Evolutionary conservation across 2,113 vertebrate genomes (phyloP), one percentile per base, ranked within the genome.

Genomic region (Sturnus vulgaris): DNA sequence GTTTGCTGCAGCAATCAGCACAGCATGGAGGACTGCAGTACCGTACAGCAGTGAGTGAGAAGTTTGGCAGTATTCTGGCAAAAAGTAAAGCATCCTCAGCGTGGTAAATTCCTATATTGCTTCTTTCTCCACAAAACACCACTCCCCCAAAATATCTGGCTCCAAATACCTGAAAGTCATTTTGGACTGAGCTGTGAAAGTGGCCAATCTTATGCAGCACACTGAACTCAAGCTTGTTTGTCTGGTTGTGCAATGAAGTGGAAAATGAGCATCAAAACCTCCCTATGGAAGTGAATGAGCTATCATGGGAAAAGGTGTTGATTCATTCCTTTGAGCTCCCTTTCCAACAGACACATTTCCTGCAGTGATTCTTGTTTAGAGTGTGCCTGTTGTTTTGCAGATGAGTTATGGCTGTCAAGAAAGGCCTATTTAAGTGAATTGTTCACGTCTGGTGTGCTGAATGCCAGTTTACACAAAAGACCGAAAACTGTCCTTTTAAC

Each of bases 401-500:
- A 88, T 83, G 92, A 96, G 72, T 86, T 94, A 78, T 24, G 53
- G 90, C 93, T 97, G 87, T 94, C 92, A 88, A 12, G 82, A 93
- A 83, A 24, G 56, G 82, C 69, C 82, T 83, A 30, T 80, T 94
- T 92, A 88, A 87, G 75, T 81, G 90, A 93, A 77, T 78, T 78
- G 85, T 88, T 94, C 81, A 28, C 1, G 7, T 71, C 79, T 90
- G n/a, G 37, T 46, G 23, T 83, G 83, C 60, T 83, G 82, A 86
- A 70, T 49, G 64, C 60, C 39, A 33, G 68, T 78, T 86, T 68
- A 71, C 56, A 91, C 76, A 86, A 65, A 63, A 64, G 71, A 75
- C 64, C 2, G 0, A 95, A 94, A 93, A 66, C 70, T 70, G 31
- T 88, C 57, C 70, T 64, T 93, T 81, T 70, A 90, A 73, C 18